Percentiles rank a stretch among this genome's conserved stretches.
These are phyloP conservation scores for Zoanthus gigantus DNA, from an alignment of 92 coral and sea anemone genomes.

Conservation along the genomic window DNA sequence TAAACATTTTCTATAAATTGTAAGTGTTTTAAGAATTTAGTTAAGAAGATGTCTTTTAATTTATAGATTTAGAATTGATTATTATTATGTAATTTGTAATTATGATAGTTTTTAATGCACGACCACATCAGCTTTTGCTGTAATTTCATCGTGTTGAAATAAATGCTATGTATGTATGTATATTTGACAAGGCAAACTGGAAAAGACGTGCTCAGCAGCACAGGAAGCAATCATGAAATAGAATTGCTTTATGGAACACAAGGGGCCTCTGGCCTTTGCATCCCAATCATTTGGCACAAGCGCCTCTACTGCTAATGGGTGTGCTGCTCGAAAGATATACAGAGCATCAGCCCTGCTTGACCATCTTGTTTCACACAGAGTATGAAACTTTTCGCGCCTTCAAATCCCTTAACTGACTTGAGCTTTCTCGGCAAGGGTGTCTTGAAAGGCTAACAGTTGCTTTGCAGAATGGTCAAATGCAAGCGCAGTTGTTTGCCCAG, in stretches of 20 bases:
- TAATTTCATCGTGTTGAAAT: too few relatives aligned
- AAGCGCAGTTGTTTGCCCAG: slow-evolving; percentile 46
- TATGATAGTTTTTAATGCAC: too few relatives aligned
- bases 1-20: too few relatives aligned
- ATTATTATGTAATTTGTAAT: too few relatives aligned
- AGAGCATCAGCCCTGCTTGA: slow-evolving; percentile 74
- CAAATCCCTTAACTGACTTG: slow-evolving; percentile 72
- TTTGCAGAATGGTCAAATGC: slow-evolving; percentile 73
- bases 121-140: too few relatives aligned
- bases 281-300: slow-evolving; percentile 72
- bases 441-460: slow-evolving; percentile 75
- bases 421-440: slow-evolving; percentile 62
- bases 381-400: slow-evolving; percentile 76
- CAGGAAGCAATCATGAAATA: slow-evolving; percentile 73
- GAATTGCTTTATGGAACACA: slow-evolving; percentile 72
- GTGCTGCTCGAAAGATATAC: slow-evolving; percentile 73
- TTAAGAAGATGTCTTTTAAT: too few relatives aligned
- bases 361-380: slow-evolving; percentile 78
- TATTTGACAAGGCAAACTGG: slow-evolving; percentile 57
- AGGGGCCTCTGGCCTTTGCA: slow-evolving; percentile 78
- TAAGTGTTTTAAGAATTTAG: too few relatives aligned
- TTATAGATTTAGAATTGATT: too few relatives aligned
- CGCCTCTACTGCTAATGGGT: slow-evolving; percentile 67
- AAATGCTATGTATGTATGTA: neutral
- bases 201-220: slow-evolving; percentile 70